These are phyloP conservation scores for Lasioglossum albipes DNA, from an alignment of 1,140 invertebrate species.

Conservation along the genomic window DNA sequence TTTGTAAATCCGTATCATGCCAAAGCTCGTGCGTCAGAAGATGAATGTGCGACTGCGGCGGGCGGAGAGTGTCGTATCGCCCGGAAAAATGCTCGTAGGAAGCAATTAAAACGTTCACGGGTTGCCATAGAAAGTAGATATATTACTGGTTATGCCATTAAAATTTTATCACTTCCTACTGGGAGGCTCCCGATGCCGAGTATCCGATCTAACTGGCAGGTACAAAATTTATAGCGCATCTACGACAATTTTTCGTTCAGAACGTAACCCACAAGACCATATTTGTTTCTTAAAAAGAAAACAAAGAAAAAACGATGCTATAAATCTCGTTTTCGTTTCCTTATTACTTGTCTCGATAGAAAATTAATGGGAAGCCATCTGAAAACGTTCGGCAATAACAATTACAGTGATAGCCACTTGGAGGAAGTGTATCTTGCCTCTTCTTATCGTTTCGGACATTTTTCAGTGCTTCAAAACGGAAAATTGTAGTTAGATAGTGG, in stretches of 20 bases:
- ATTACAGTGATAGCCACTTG: no score
- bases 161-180: slow-evolving; percentile 46
- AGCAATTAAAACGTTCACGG: slow-evolving; percentile 15
- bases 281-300: no score
- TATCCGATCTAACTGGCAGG: slow-evolving; percentile 5
- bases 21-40: not conserved
- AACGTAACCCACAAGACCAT: no score
- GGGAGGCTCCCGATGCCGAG: not conserved
- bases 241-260: no score
- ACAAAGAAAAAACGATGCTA: no score
- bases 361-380: slow-evolving; percentile 5
- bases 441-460: no score
- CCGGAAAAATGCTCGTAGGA: not conserved
- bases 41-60: not conserved
- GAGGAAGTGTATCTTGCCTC: no score
- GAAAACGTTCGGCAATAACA: no score
- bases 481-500: no score
- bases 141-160: slow-evolving; percentile 1
- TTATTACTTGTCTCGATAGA: not conserved
- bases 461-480: no score
- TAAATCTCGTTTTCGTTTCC: no score
- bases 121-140: slow-evolving; percentile 36
- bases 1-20: not conserved
- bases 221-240: slow-evolving; percentile 9
- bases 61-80: not conserved